Evolutionary conservation across 2,888 invertebrate species (phyloP).

Genomic region (Melitaea athalia): DNA sequence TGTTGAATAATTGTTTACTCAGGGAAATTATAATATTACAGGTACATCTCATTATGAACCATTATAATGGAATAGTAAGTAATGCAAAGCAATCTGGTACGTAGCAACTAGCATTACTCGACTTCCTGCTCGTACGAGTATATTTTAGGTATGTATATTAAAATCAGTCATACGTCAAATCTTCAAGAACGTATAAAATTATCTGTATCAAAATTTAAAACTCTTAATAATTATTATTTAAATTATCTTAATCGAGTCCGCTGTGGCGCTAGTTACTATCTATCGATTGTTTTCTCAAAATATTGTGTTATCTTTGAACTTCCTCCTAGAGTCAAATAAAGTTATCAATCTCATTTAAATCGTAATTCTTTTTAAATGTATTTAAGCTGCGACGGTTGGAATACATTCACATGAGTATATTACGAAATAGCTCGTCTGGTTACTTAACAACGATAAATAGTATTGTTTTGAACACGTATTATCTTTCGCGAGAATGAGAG

Average conservation of each 20-base stretch:
- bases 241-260: slow-evolving; percentile 16
- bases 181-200: too few species aligned
- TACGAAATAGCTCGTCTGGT: slow-evolving; percentile 54
- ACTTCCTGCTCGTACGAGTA: too few species aligned
- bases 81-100: too few species aligned
- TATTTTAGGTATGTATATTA: too few species aligned
- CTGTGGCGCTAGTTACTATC: slow-evolving; percentile 46
- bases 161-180: too few species aligned
- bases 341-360: slow-evolving; percentile 44
- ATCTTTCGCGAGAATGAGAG: slow-evolving; percentile 59
- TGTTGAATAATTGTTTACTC: too few species aligned
- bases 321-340: slow-evolving; percentile 49
- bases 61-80: too few species aligned
- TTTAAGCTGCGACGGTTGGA: slow-evolving; percentile 32
- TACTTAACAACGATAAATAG: slow-evolving; percentile 57
- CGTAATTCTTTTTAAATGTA: slow-evolving; percentile 44
- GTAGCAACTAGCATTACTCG: too few species aligned
- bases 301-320: slow-evolving; percentile 50
- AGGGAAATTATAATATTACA: too few species aligned
- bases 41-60: too few species aligned
- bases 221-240: neutral
- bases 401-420: slow-evolving; percentile 42
- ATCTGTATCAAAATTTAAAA: neutral
- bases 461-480: slow-evolving; percentile 62
- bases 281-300: slow-evolving; percentile 53